phyloP scores from a whole-genome alignment of 2,113 vertebrate genomes.

The Lasiurus cinereus region DNA sequence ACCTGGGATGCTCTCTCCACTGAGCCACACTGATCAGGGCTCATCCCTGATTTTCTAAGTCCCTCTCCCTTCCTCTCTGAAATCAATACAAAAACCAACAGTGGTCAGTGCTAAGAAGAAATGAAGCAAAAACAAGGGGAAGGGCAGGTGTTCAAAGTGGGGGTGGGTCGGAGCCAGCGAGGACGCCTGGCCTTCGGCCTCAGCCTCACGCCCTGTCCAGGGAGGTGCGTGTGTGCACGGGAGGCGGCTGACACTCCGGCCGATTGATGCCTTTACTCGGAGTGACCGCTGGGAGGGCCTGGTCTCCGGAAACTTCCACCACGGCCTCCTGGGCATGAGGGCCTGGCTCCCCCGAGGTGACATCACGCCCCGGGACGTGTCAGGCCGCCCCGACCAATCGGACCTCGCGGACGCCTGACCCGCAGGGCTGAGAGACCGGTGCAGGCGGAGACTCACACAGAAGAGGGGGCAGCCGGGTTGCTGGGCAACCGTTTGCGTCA shows the following conservation, averaged over 20 bases:
- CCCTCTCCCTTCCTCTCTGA: too few species aligned
- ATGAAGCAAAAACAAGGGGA: neutral
- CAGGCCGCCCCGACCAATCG: neutral
- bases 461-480: slow-evolving; percentile 74
- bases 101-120: neutral
- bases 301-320: neutral
- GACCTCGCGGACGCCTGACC: neutral
- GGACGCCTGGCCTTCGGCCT: neutral
- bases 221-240: accelerated
- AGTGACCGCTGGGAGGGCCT: neutral
- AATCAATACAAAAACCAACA: neutral
- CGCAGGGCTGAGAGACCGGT: slow-evolving; percentile 41
- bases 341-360: accelerated
- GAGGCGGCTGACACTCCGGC: neutral
- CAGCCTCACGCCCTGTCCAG: accelerated
- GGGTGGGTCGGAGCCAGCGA: too few species aligned
- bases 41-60: too few species aligned
- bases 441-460: slow-evolving; percentile 69
- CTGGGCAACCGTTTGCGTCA: slow-evolving; percentile 84
- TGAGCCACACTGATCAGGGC: too few species aligned
- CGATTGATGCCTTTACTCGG: neutral
- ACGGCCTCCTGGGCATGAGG: neutral
- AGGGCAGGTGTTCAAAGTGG: neutral
- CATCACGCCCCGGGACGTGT: neutral
- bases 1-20: too few species aligned